These are phyloP conservation scores for Sicus ferrugineus DNA, from an alignment of 2,888 invertebrate species.

Conservation along the genomic window DNA sequence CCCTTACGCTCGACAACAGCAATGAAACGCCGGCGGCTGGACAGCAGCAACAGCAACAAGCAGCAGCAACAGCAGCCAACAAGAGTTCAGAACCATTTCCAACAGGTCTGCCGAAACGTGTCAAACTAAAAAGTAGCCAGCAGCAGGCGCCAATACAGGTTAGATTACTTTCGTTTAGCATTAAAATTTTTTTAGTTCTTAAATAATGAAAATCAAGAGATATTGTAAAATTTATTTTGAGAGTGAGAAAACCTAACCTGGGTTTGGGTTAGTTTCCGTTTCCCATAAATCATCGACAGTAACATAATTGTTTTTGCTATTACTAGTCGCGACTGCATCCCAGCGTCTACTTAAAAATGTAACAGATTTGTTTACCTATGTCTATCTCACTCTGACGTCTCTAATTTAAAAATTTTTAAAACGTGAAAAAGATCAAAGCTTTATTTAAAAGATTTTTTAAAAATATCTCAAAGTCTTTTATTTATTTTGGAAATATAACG, in stretches of 20 bases:
- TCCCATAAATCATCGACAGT: no score
- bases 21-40: slow-evolving; percentile 36
- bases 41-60: slow-evolving; percentile 31
- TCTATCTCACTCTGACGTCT: slow-evolving; percentile 3
- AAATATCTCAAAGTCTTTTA: background rate
- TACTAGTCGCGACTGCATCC: no score
- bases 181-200: no score
- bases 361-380: background rate
- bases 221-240: no score
- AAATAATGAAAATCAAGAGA: no score
- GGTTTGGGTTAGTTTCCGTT: no score
- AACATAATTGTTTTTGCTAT: no score
- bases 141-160: slow-evolving; percentile 23
- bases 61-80: slow-evolving; percentile 33
- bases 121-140: slow-evolving; percentile 58
- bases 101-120: slow-evolving; percentile 67
- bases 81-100: slow-evolving; percentile 64
- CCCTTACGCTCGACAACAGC: slow-evolving; percentile 64
- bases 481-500: background rate
- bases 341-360: no score
- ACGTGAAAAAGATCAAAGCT: background rate
- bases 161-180: background rate
- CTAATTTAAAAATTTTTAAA: background rate
- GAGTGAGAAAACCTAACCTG: no score
- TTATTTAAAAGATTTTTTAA: slow-evolving; percentile 8